These are phyloP conservation scores for Muscicapa comitata DNA, from an alignment of 2,797 vertebrate species.

Conservation along the genomic window DNA sequence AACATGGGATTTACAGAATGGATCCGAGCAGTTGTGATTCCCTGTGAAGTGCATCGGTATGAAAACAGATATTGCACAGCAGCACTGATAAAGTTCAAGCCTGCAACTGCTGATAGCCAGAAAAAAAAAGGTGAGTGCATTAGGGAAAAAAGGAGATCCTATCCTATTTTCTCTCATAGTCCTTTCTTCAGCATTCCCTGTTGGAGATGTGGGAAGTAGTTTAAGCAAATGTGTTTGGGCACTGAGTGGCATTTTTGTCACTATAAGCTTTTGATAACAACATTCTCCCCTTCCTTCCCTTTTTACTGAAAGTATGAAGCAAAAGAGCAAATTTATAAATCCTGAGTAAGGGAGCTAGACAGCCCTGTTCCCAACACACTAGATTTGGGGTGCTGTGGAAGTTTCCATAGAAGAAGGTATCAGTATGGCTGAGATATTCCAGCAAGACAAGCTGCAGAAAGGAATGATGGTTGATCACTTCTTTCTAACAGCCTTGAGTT, in stretches of 20 bases:
- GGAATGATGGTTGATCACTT: background rate
- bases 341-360: background rate
- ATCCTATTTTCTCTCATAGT: background rate
- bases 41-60: rapidly evolving
- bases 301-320: background rate
- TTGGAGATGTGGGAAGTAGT: background rate
- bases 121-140: background rate
- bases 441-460: background rate
- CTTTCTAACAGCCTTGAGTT: background rate
- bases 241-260: background rate
- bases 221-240: background rate
- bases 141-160: background rate
- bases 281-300: background rate
- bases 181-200: background rate
- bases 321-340: background rate
- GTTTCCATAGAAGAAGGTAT: background rate
- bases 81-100: background rate
- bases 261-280: background rate
- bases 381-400: background rate
- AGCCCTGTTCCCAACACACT: background rate
- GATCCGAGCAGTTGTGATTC: background rate
- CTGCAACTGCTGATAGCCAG: background rate
- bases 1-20: background rate
- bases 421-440: background rate
- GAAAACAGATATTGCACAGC: background rate